phyloP scores from a whole-genome alignment of 2,888 invertebrate genomes.

The Heliconius sara region DNA sequence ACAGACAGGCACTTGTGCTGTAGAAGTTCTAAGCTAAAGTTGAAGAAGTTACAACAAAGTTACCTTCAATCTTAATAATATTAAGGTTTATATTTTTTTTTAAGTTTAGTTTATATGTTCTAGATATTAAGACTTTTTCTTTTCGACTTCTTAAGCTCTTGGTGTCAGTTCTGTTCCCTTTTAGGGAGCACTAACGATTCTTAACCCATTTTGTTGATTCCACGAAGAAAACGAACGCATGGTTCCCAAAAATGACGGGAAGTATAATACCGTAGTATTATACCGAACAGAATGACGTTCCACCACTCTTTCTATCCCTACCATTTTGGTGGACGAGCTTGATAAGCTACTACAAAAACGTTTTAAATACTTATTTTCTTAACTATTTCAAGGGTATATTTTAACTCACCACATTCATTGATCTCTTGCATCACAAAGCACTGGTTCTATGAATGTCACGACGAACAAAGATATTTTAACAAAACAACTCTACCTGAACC shows the following conservation, averaged over 20 bases:
- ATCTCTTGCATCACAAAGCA: conserved; percentile 17
- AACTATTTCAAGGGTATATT: conserved; percentile 1
- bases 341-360: neutral
- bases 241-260: neutral
- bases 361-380: neutral
- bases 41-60: neutral
- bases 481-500: conserved; percentile 24
- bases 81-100: too few relatives aligned
- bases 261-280: too few relatives aligned
- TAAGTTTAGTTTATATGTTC: neutral
- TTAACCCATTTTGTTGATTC: neutral
- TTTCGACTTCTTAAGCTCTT: neutral
- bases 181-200: too few relatives aligned
- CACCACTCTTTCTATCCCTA: neutral
- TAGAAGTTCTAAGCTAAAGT: neutral
- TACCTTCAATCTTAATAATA: neutral
- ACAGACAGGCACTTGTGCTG: neutral
- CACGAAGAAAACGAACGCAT: neutral
- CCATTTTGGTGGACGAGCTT: neutral
- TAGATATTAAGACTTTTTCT: neutral
- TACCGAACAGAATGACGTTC: neutral
- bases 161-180: too few relatives aligned
- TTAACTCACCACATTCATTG: neutral
- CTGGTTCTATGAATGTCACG: conserved; percentile 12
- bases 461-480: conserved; percentile 23